Percentiles rank a stretch among this genome's conserved stretches.
phyloP scores from a whole-genome alignment of 2,113 vertebrate species.

The western clawed frog (Xenopus tropicalis) region DNA sequence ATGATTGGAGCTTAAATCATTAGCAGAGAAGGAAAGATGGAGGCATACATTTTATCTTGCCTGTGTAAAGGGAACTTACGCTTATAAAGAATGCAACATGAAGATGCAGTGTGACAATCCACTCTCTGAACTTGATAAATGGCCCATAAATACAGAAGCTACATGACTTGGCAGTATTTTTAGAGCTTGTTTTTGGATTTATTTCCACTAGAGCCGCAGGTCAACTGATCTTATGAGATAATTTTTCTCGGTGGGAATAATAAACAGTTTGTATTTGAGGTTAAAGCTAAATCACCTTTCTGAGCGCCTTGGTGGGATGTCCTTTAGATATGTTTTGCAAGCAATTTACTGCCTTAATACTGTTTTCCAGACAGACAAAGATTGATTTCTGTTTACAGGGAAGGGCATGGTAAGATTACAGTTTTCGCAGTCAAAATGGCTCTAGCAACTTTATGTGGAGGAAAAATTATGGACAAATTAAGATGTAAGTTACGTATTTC shows the following conservation, averaged over 20 bases:
- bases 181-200: not conserved
- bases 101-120: not conserved
- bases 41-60: too few species aligned
- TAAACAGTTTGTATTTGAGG: not conserved
- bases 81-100: not conserved
- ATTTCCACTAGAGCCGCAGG: slow-evolving; percentile 8
- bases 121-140: not conserved
- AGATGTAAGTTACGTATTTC: slow-evolving; percentile 81
- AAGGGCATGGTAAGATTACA: slow-evolving; percentile 89
- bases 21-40: too few species aligned
- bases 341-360: not conserved
- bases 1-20: too few species aligned
- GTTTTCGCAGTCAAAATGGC: slow-evolving; percentile 94
- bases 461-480: slow-evolving; percentile 98
- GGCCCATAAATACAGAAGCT: not conserved
- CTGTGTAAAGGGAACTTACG: too few species aligned
- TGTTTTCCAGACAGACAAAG: not conserved
- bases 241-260: not conserved
- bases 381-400: slow-evolving; percentile 70
- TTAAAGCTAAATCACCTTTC: not conserved
- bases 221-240: not conserved
- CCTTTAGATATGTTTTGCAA: not conserved
- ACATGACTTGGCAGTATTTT: not conserved
- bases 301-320: not conserved
- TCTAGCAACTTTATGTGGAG: slow-evolving; percentile 90